Base-by-base conservation (phyloP, 2,888 invertebrate species). In the Neelides folsomi region DNA sequence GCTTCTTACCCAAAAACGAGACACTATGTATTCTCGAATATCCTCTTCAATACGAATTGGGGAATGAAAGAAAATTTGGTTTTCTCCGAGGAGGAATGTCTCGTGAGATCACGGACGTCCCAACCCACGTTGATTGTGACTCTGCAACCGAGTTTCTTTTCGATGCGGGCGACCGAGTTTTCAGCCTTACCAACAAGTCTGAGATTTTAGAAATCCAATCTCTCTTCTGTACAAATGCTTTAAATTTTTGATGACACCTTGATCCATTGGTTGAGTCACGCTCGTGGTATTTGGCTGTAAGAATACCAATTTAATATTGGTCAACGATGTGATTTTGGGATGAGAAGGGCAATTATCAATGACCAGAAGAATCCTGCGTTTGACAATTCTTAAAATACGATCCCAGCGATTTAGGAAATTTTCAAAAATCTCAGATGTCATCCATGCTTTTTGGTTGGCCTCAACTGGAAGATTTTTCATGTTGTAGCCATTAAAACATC, bases 241-340 rank as follows among this genome's bases (percentile, higher is more conserved):
- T 15, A 60, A 45, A 49, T 53, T 46, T 40, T 54, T 51, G 20
- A 65, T 66, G 5, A 62, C 51, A n/a, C 63, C 56, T 52, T 59
- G 57, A 43, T 60, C 63, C 60, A 62, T 53, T n/a, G 63, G 56
- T 37, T 60, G 56, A 12, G 53, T 36, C 9, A 40, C 34, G 9
- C 62, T 63, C 2, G 66, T 67, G 10, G 64, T 64, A 54, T 66
- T 66, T 49, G 67, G 42, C 41, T 67, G 67, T 16, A 68, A 50
- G 65, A 67, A 68, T 54, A 64, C 66, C 6, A 67, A 57, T 56
- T 65, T 62, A 51, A 56, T 63, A 57, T 65, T 50, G 41, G 58
- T 61, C 41, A 67, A 55, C 48, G 62, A 46, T 20, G 56, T 46
- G 49, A 64, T 51, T 43, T 52, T 7, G 3, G 64, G 63, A 56